Percentiles rank a stretch among this genome's conserved stretches.
phyloP scores from a whole-genome alignment of 1,140 invertebrate species.

The Tetragonula clypearis region DNA sequence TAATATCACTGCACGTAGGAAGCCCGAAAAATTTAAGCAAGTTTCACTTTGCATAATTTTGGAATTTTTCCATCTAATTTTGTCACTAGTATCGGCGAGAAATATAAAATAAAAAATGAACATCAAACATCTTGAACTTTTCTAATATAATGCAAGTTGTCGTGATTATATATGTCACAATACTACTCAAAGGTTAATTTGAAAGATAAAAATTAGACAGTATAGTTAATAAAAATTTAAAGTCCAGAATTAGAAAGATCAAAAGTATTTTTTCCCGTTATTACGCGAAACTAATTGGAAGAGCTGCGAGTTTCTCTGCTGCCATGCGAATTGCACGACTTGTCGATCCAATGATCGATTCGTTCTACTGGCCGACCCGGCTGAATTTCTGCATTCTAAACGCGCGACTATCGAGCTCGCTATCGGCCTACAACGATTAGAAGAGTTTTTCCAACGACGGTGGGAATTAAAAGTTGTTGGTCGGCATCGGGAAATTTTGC shows the following conservation, averaged over 20 bases:
- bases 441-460: not conserved
- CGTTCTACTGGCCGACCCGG: not conserved
- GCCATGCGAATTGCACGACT: not conserved
- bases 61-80: too few relatives aligned
- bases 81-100: too few relatives aligned
- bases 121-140: too few relatives aligned
- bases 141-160: too few relatives aligned
- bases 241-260: not conserved
- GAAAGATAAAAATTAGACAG: too few relatives aligned
- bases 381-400: conserved; percentile 14
- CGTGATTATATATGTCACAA: too few relatives aligned
- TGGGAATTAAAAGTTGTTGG: conserved; percentile 9
- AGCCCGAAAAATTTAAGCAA: too few relatives aligned
- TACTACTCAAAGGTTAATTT: too few relatives aligned
- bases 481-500: not conserved
- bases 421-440: not conserved
- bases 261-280: not conserved
- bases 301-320: not conserved
- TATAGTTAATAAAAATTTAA: too few relatives aligned
- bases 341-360: conserved; percentile 4
- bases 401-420: not conserved
- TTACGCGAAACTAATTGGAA: not conserved
- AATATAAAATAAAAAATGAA: too few relatives aligned
- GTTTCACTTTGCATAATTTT: too few relatives aligned
- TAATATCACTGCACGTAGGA: too few relatives aligned